Conservation (phyloP, 2,888 invertebrate species). For the Microdon myrmicae region DNA sequence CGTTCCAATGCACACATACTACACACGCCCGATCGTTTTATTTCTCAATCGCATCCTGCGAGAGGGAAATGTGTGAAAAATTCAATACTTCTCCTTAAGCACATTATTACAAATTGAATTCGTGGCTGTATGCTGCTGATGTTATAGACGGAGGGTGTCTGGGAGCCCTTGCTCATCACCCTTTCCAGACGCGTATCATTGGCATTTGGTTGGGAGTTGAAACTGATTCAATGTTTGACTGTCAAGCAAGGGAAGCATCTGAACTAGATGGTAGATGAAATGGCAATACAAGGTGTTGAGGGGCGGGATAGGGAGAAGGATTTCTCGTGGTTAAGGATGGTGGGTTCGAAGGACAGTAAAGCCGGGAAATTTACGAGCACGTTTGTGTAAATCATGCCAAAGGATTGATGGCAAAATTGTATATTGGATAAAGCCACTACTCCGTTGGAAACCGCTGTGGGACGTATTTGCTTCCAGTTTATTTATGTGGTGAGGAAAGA, state of each 20-base stretch:
- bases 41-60: conserved; percentile 28
- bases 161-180: conserved; percentile 16
- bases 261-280: background rate
- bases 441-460: conserved; percentile 11
- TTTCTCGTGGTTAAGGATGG: no score
- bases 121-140: conserved; percentile 27
- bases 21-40: conserved; percentile 34
- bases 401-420: conserved; percentile 39
- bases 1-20: conserved; percentile 5
- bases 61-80: conserved; percentile 48
- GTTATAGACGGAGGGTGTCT: background rate
- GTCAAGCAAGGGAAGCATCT: conserved; percentile 10
- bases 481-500: conserved; percentile 26
- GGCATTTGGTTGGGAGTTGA: conserved; percentile 42
- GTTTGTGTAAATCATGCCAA: conserved; percentile 50
- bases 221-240: conserved; percentile 48
- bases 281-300: background rate
- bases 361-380: conserved; percentile 46
- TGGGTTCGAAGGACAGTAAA: no score
- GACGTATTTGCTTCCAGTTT: conserved; percentile 43
- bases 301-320: background rate
- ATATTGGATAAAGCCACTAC: conserved; percentile 25
- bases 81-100: conserved; percentile 43
- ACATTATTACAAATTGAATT: conserved; percentile 52
- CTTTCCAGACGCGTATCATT: conserved; percentile 23